phyloP scores from a whole-genome alignment of 2,888 invertebrate genomes.

The Ennomos fuscantarius region DNA sequence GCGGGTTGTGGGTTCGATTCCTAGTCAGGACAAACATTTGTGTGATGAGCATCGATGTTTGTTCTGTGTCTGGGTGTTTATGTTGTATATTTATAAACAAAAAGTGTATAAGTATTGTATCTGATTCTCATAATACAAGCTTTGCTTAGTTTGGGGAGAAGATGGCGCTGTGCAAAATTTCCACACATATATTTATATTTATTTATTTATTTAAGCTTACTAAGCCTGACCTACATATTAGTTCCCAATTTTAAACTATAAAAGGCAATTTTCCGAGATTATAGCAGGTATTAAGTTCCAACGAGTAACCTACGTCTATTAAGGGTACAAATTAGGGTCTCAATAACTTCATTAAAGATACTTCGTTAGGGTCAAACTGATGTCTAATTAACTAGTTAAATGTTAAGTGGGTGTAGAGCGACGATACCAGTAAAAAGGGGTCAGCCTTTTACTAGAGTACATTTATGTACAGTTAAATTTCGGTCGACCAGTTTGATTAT shows the following conservation, averaged over 20 bases:
- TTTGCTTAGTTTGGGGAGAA: no score
- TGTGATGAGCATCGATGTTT: no score
- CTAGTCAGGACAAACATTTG: no score
- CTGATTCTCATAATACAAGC: no score
- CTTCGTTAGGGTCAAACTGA: slow-evolving; percentile 58
- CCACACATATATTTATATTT: no score
- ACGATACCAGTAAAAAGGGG: slow-evolving; percentile 42
- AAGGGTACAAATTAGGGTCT: slow-evolving; percentile 44
- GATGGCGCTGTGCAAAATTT: no score
- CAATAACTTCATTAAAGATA: slow-evolving; percentile 60
- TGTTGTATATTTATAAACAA: no score
- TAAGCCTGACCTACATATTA: no score
- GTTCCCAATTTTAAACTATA: not conserved
- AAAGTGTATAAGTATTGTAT: no score
- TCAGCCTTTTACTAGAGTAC: slow-evolving; percentile 35
- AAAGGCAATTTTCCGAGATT: slow-evolving; percentile 4
- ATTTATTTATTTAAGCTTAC: no score
- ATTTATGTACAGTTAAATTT: slow-evolving; percentile 6
- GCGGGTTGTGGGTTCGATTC: no score
- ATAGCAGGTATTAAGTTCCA: slow-evolving; percentile 10
- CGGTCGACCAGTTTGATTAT: slow-evolving; percentile 2
- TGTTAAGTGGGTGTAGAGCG: slow-evolving; percentile 44
- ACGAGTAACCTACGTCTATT: slow-evolving; percentile 8
- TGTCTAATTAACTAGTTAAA: slow-evolving; percentile 60
- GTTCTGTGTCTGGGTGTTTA: no score